phyloP scores from a whole-genome alignment of 2,888 invertebrate genomes.

The Diplazon laetatorius region DNA sequence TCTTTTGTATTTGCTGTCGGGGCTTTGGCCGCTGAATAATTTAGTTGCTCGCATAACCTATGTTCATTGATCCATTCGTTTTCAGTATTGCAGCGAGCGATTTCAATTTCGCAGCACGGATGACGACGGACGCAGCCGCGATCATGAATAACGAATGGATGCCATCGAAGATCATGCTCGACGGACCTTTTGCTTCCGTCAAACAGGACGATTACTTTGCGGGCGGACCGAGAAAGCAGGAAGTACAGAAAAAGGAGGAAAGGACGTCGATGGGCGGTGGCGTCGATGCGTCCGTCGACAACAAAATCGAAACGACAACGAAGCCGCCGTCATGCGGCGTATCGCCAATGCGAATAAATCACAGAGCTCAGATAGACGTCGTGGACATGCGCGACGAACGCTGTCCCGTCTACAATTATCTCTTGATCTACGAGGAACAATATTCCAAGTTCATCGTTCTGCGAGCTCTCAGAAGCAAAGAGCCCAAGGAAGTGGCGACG shows the following conservation, averaged over 20 bases:
- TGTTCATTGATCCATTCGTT: no score
- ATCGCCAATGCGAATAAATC: constrained; percentile 52
- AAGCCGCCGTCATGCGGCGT: neutral
- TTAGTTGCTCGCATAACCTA: no score
- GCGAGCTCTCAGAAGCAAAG: constrained; percentile 67
- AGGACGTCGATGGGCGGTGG: neutral
- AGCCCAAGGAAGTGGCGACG: constrained; percentile 68
- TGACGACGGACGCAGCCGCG: constrained; percentile 22
- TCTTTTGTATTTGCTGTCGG: no score
- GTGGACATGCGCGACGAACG: constrained; percentile 70
- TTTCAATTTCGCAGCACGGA: constrained; percentile 5
- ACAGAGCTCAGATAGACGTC: constrained; percentile 73
- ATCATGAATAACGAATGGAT: constrained; percentile 38
- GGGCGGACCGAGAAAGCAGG: neutral
- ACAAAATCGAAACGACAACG: neutral
- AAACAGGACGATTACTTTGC: constrained; percentile 26
- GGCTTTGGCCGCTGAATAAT: no score
- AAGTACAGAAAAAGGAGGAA: neutral
- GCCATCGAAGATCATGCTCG: constrained; percentile 14
- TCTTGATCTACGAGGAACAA: constrained; percentile 75
- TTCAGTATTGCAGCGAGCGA: no score
- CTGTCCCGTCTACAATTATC: constrained; percentile 64
- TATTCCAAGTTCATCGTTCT: constrained; percentile 73
- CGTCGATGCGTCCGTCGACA: neutral
- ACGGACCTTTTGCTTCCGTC: constrained; percentile 27